phyloP scores from a whole-genome alignment of 1,140 invertebrate genomes.

The Habropoda laboriosa region DNA sequence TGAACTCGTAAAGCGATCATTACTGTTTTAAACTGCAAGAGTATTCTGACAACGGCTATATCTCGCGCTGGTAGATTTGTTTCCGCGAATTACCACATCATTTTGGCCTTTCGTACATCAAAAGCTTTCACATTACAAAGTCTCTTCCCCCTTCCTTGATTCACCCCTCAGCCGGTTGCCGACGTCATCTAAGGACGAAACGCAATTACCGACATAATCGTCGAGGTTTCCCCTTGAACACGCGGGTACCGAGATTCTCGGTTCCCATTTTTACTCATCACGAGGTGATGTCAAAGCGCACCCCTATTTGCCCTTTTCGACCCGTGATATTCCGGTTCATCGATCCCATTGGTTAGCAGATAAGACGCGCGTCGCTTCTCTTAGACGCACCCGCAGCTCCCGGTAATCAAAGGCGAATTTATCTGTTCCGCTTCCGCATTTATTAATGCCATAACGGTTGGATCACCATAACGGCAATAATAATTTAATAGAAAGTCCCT shows the following conservation, averaged over 20 bases:
- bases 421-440: background rate
- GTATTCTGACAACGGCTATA: background rate
- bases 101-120: conserved; percentile 24
- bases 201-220: conserved; percentile 61
- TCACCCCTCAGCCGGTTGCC: conserved; percentile 18
- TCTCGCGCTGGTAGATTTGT: conserved; percentile 11
- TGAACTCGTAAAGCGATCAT: background rate
- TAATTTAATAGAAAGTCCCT: background rate
- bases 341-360: conserved; percentile 50
- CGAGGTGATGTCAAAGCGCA: conserved; percentile 58
- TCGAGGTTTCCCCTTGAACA: conserved; percentile 33
- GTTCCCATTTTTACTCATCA: conserved; percentile 60
- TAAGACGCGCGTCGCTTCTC: conserved; percentile 47
- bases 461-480: background rate
- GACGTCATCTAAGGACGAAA: conserved; percentile 55
- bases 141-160: background rate
- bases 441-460: background rate
- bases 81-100: conserved; percentile 32
- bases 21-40: background rate
- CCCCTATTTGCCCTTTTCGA: conserved; percentile 61
- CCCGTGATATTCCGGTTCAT: conserved; percentile 56
- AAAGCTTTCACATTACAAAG: conserved; percentile 36
- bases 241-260: conserved; percentile 52
- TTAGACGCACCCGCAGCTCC: conserved; percentile 48
- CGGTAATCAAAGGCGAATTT: conserved; percentile 1